Percentiles rank a stretch among this genome's conserved stretches.
These are phyloP conservation scores for Panthera uncia DNA, from an alignment of 2,113 vertebrate species.

Conservation along the genomic window DNA sequence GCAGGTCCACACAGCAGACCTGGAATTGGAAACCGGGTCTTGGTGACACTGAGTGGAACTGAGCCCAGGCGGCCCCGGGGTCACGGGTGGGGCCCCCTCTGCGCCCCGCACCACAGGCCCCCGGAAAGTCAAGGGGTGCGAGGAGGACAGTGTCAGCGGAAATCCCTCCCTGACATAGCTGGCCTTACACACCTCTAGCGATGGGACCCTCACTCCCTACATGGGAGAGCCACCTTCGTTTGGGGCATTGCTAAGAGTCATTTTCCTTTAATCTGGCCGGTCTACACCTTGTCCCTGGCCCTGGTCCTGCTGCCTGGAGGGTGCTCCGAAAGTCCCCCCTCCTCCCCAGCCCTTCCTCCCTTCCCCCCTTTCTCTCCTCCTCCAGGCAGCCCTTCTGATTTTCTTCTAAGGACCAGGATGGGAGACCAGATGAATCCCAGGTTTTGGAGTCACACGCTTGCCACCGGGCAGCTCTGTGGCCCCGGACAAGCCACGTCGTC, in stretches of 20 bases:
- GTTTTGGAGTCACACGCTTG: background rate
- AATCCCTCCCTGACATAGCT: background rate
- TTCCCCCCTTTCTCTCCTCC: background rate
- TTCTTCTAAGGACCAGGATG: background rate
- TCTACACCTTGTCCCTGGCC: background rate
- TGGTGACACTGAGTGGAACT: background rate
- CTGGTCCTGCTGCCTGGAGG: background rate
- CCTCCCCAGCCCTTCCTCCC: no score
- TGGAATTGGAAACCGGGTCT: background rate
- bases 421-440: background rate
- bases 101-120: background rate
- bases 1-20: background rate
- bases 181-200: rapidly evolving
- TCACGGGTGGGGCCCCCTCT: background rate
- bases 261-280: background rate
- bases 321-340: background rate
- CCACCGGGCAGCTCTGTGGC: background rate
- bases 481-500: background rate
- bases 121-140: background rate
- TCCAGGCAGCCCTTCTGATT: background rate
- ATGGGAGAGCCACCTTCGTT: background rate
- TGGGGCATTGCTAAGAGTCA: background rate
- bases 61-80: background rate
- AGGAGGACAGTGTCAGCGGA: background rate
- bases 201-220: background rate